phyloP scores from a whole-genome alignment of 2,113 vertebrate genomes.

The Mixornis gularis region DNA sequence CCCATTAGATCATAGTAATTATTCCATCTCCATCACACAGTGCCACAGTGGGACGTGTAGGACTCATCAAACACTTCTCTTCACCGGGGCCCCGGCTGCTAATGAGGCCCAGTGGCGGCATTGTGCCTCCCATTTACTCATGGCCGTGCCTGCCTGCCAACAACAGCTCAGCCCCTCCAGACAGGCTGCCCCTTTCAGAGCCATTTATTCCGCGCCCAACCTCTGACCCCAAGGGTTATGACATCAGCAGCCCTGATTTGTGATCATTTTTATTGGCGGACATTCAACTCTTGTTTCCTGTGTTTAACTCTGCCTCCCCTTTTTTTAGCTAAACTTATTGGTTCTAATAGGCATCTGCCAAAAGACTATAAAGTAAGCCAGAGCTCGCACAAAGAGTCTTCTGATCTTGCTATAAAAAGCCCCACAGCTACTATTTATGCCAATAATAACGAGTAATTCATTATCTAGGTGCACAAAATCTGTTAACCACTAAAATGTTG shows the following conservation, averaged over 20 bases:
- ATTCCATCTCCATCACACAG: conserved; percentile 79
- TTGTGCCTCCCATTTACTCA: conserved; percentile 78
- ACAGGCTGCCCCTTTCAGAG: conserved; percentile 80
- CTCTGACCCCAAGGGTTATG: conserved; percentile 77
- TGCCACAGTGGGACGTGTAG: conserved; percentile 74
- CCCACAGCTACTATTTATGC: conserved; percentile 70
- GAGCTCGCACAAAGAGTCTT: conserved; percentile 73
- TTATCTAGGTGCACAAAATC: conserved; percentile 72
- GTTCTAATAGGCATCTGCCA: conserved; percentile 75
- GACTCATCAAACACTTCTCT: conserved; percentile 82
- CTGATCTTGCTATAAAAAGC: conserved; percentile 69
- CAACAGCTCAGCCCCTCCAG: conserved; percentile 72
- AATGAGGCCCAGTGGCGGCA: conserved; percentile 78
- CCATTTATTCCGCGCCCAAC: conserved; percentile 71
- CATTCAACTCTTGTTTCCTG: conserved; percentile 79
- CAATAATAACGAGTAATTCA: conserved; percentile 70
- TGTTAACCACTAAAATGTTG: conserved; percentile 69
- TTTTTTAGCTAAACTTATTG: conserved; percentile 70
- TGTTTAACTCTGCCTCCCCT: conserved; percentile 71
- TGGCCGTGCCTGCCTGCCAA: conserved; percentile 72
- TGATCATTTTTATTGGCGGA: conserved; percentile 80
- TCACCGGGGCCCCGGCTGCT: conserved; percentile 61
- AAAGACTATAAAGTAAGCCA: conserved; percentile 71
- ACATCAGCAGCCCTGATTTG: conserved; percentile 80
- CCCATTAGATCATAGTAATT: conserved; percentile 88